Percentiles rank a stretch among this genome's conserved stretches.
Evolutionary conservation across 2,888 invertebrate genomes (phyloP).

Genomic region (Scaptodrosophila latifasciaeformis): DNA sequence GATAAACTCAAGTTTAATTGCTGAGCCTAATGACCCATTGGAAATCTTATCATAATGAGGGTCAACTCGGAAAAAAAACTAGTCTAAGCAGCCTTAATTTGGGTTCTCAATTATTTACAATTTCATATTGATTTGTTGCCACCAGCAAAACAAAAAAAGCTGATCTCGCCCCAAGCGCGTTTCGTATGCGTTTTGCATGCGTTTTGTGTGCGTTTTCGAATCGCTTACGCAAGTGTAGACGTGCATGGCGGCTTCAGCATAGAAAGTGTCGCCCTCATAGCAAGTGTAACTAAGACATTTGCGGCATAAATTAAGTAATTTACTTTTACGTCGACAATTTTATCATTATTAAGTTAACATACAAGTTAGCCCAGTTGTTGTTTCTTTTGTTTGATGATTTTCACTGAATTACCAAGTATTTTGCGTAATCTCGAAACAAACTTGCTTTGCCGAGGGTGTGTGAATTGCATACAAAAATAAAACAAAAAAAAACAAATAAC

Average conservation of each 20-base stretch:
- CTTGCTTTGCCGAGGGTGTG: too few relatives aligned
- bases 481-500: too few relatives aligned
- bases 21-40: neutral
- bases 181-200: conserved; percentile 42
- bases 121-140: conserved; percentile 53
- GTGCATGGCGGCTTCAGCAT: conserved; percentile 13
- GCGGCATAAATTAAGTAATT: conserved; percentile 58
- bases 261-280: conserved; percentile 48
- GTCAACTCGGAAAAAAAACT: conserved; percentile 29
- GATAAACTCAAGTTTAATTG: conserved; percentile 24
- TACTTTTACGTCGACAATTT: too few relatives aligned
- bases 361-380: neutral
- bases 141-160: too few relatives aligned
- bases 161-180: conserved; percentile 44
- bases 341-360: too few relatives aligned
- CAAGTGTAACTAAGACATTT: conserved; percentile 27
- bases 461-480: too few relatives aligned
- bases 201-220: conserved; percentile 58
- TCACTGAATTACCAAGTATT: neutral
- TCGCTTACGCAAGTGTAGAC: conserved; percentile 49
- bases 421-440: too few relatives aligned
- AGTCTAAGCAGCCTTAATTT: neutral
- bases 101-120: conserved; percentile 52
- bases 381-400: neutral
- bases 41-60: conserved; percentile 42